Conservation (phyloP, 2,888 invertebrate species). For the Fragum sueziense region DNA sequence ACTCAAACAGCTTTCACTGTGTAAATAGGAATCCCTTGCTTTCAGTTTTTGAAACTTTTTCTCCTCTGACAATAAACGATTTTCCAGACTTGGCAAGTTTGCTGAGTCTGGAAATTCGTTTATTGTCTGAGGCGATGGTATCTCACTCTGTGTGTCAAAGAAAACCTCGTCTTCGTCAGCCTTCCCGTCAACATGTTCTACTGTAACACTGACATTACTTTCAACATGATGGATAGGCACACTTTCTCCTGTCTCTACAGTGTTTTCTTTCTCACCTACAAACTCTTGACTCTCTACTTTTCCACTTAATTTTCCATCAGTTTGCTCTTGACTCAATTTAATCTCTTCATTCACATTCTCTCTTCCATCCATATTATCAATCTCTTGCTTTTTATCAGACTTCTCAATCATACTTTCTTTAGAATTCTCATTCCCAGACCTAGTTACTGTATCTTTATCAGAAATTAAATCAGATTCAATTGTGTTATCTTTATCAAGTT, state of each 20-base stretch:
- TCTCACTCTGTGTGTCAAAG: slow-evolving; percentile 51
- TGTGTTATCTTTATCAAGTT: too few relatives aligned
- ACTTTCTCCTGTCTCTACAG: neutral
- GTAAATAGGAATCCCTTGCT: neutral
- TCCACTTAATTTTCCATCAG: neutral
- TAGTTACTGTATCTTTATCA: neutral
- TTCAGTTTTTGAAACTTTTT: neutral
- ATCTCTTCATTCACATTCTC: neutral
- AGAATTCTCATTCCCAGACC: neutral
- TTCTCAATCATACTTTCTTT: neutral
- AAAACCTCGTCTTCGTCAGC: slow-evolving; percentile 34
- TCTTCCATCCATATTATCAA: neutral
- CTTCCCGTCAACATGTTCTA: neutral
- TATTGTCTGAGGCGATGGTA: slow-evolving; percentile 1
- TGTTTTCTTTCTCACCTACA: neutral
- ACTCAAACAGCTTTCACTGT: slow-evolving; percentile 46
- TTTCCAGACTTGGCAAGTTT: neutral
- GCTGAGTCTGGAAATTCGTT: neutral
- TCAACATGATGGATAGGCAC: neutral
- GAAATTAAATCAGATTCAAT: too few relatives aligned
- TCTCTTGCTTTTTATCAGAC: slow-evolving; percentile 2
- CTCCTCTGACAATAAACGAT: neutral
- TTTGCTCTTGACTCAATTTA: too few relatives aligned
- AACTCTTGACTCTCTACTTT: neutral
- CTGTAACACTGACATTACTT: neutral